Conservation (phyloP, 1,140 invertebrate species). For the Bombus sylvicola region DNA sequence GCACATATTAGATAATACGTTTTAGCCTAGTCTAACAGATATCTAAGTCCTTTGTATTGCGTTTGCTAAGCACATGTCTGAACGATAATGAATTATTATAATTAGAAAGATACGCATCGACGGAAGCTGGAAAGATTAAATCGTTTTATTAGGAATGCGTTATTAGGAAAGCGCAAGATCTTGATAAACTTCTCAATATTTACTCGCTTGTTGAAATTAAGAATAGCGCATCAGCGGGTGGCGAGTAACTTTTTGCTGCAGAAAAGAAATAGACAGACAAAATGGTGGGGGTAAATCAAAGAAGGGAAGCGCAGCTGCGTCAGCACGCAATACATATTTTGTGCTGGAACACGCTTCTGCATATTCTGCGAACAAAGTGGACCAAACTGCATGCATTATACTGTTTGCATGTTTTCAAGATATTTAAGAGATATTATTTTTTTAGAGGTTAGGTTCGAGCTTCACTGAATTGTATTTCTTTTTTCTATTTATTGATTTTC, state of each 20-base stretch:
- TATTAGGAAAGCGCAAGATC: neutral
- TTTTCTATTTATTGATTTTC: neutral
- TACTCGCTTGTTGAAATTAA: neutral
- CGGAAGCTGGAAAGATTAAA: neutral
- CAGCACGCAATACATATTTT: constrained; percentile 23
- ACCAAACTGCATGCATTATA: neutral
- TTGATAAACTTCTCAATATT: neutral
- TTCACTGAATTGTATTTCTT: neutral
- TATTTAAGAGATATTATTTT: neutral
- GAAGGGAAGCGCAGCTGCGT: constrained; percentile 31
- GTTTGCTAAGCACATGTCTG: neutral
- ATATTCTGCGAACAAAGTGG: neutral
- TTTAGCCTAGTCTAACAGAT: neutral
- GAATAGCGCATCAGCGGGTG: neutral
- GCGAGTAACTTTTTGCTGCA: neutral
- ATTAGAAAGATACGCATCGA: neutral
- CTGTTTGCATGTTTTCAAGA: neutral
- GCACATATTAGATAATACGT: neutral
- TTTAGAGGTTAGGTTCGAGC: neutral
- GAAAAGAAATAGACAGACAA: neutral
- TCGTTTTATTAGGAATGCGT: neutral
- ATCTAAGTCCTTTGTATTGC: neutral
- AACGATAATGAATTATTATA: neutral
- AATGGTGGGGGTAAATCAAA: constrained; percentile 17
- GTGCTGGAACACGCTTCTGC: neutral